Conservation (phyloP, 1,140 invertebrate species). For the Holotrichia oblita region DNA sequence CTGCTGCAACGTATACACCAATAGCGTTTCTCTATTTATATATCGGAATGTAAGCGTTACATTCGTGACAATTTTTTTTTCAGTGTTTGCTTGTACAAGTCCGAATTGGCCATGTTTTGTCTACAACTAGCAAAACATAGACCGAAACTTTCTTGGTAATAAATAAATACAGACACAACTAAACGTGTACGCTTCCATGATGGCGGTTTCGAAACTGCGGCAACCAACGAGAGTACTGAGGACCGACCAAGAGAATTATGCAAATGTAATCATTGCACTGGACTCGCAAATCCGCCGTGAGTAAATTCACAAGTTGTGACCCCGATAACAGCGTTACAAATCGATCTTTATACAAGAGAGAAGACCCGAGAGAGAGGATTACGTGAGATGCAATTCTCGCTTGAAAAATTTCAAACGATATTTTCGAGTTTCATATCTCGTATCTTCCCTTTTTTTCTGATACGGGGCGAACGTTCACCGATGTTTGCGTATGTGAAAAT, state of each 20-base stretch:
- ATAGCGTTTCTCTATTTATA: no score
- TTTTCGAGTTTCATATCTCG: constrained; percentile 27
- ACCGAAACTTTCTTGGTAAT: constrained; percentile 47
- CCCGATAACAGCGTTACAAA: constrained; percentile 50
- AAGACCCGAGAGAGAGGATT: constrained; percentile 28
- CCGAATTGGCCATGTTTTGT: constrained; percentile 19
- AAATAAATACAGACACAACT: constrained; percentile 51
- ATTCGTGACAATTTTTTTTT: neutral
- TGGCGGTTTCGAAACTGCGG: constrained; percentile 43
- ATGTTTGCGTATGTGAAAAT: constrained; percentile 24
- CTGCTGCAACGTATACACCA: no score
- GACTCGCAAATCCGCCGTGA: constrained; percentile 46
- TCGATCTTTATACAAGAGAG: constrained; percentile 38
- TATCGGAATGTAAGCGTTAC: no score
- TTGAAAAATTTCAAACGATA: constrained; percentile 36
- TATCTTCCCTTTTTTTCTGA: constrained; percentile 22
- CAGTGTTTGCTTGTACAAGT: neutral
- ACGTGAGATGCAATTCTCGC: constrained; percentile 33
- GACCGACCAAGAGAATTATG: constrained; percentile 52
- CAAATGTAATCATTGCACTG: constrained; percentile 56
- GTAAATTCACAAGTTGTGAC: constrained; percentile 48
- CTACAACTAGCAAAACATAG: neutral
- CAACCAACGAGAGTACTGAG: neutral
- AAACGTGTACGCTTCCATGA: constrained; percentile 46
- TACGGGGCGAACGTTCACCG: neutral